Evolutionary conservation across 1,140 invertebrate species (phyloP), one percentile per base, ranked within the genome.

Genomic region (Parapsyche elsis): DNA sequence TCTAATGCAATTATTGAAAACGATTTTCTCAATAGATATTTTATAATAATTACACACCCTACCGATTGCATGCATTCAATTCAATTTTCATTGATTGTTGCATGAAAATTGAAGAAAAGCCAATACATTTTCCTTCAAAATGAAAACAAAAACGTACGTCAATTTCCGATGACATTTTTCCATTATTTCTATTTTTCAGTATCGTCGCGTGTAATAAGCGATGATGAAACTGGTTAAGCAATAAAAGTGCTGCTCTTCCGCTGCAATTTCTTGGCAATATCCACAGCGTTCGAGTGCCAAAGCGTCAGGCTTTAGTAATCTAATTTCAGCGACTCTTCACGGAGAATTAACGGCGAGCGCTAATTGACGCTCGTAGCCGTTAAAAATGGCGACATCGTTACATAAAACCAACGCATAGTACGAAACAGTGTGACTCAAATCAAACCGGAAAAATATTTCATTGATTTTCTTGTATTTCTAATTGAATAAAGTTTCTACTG

Each of bases 311-410:
- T 38, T 46, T 81, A 79, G 71, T 83, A 83, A 83, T 83, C 79
- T 76, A 78, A 81, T 83, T 83, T 64, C 61, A 45, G 64, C 77
- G 81, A 83, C 81, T 83, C 81, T 83, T 83, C 76, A 83, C 77
- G 61, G 57, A 23, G 23, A 83, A 83, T 83, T 83, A 83, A 81
- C 80, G 80, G 59, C 73, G 14, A 53, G 38, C 77, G 77, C 81
- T 83, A 83, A 83, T 83, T 83, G 81, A 57, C 53, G 49, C 61
- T 44, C 76, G 75, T 45, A 79, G 64, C 75, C 61, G 45, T 79
- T 81, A 76, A 83, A 83, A 83, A 83, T 76, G 74, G 81, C 77
- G 76, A 10, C 76, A 73, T 67, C 49, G 59, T 67, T 64, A 79
- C 14, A 9, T 38, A 46, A 46, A 23, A 46, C 9, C 59, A 53